These are phyloP conservation scores for Coptodon rendalli DNA, from an alignment of 2,113 vertebrate genomes.

Conservation along the genomic window DNA sequence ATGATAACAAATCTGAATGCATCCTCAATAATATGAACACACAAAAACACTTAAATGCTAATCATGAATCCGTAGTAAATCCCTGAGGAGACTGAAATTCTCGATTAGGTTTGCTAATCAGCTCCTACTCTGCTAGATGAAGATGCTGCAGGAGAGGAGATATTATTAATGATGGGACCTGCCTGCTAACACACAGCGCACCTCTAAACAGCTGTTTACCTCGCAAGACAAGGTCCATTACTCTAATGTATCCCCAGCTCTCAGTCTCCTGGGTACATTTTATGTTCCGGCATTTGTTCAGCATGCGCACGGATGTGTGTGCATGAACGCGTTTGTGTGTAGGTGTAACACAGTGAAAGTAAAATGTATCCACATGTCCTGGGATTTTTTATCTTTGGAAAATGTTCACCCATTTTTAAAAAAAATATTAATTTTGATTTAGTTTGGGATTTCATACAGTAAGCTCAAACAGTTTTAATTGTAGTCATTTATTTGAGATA, in stretches of 20 bases:
- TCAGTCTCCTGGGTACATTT: slow-evolving; percentile 22
- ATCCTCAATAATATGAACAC: not conserved
- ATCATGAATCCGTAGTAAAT: slow-evolving; percentile 7
- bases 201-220: slow-evolving; percentile 49
- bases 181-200: not conserved
- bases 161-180: slow-evolving; percentile 6
- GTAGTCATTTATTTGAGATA: not conserved
- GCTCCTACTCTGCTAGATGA: slow-evolving; percentile 5
- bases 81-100: slow-evolving; percentile 36
- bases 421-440: rapidly evolving
- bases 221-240: slow-evolving; percentile 41
- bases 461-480: not conserved
- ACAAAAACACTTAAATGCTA: not conserved
- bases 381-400: not conserved
- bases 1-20: not conserved
- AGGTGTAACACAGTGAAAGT: not conserved
- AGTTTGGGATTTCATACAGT: not conserved
- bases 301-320: not conserved
- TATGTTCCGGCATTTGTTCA: slow-evolving; percentile 1
- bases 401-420: not conserved
- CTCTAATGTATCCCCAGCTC: slow-evolving; percentile 27
- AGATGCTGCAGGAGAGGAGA: slow-evolving; percentile 10
- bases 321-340: not conserved
- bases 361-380: not conserved
- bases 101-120: slow-evolving; percentile 36